Conservation (phyloP, 2,797 vertebrate genomes). For the Echeneis naucrates region DNA sequence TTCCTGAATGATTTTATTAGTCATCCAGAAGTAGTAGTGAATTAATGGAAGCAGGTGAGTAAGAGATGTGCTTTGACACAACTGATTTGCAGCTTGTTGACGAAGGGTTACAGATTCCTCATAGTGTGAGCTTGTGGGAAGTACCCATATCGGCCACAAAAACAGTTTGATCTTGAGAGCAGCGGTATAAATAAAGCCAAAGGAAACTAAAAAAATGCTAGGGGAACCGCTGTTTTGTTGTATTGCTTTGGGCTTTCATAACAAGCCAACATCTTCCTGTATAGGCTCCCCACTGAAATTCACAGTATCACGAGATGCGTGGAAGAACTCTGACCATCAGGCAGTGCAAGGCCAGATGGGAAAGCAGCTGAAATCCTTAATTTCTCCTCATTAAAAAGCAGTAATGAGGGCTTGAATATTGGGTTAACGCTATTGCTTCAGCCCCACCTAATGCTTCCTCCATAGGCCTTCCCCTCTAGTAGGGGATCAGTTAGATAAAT, state of each 20-base stretch:
- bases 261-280: constrained; percentile 5
- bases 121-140: constrained; percentile 29
- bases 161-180: not conserved
- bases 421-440: constrained; percentile 51
- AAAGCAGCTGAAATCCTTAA: constrained; percentile 72
- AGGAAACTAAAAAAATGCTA: constrained; percentile 13
- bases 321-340: constrained; percentile 47
- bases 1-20: not conserved
- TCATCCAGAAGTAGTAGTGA: not conserved
- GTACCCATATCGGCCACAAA: constrained; percentile 33
- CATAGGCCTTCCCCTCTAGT: constrained; percentile 38
- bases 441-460: constrained; percentile 72
- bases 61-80: not conserved
- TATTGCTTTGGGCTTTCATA: not conserved
- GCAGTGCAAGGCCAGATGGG: constrained; percentile 65
- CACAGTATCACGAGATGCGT: constrained; percentile 34
- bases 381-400: constrained; percentile 77
- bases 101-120: not conserved
- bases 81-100: not conserved
- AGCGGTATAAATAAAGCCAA: constrained; percentile 1
- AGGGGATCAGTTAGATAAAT: constrained; percentile 76
- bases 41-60: not conserved
- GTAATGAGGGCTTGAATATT: constrained; percentile 76
- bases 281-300: constrained; percentile 24
- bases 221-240: constrained; percentile 11